A percentile compares a stretch with the other conserved stretches of the same genome.
Conservation (phyloP, 2,113 vertebrate species). For the Caranx ignobilis region DNA sequence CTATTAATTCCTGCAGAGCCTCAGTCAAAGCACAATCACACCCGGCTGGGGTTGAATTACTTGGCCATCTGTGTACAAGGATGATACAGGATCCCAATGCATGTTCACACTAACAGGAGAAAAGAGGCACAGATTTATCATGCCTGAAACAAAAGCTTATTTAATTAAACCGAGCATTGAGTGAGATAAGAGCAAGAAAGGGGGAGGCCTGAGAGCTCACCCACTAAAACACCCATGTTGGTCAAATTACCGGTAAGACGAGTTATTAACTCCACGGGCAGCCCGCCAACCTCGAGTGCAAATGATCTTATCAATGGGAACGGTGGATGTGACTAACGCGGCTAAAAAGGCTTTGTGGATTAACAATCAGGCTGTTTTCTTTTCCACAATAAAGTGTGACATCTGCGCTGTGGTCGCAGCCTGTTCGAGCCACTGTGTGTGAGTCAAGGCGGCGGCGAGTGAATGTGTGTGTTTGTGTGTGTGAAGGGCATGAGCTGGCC, state of each 20-base stretch:
- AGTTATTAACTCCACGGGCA: slow-evolving; percentile 52
- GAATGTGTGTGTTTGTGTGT: background rate
- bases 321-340: slow-evolving; percentile 41
- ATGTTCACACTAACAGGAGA: slow-evolving; percentile 19
- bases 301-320: slow-evolving; percentile 68
- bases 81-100: slow-evolving; percentile 37
- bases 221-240: slow-evolving; percentile 15
- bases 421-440: background rate
- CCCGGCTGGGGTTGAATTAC: slow-evolving; percentile 46
- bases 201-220: slow-evolving; percentile 12
- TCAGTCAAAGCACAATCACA: slow-evolving; percentile 25
- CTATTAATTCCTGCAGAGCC: slow-evolving; percentile 56
- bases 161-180: slow-evolving; percentile 41
- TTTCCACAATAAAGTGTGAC: slow-evolving; percentile 50
- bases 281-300: slow-evolving; percentile 29
- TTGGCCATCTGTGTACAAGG: slow-evolving; percentile 55
- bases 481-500: slow-evolving; percentile 24
- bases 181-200: background rate
- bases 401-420: slow-evolving; percentile 59
- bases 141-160: background rate
- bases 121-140: slow-evolving; percentile 27
- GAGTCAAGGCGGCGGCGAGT: slow-evolving; percentile 18
- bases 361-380: slow-evolving; percentile 40
- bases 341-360: slow-evolving; percentile 16
- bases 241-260: slow-evolving; percentile 56